A percentile compares a stretch with the other conserved stretches of the same genome.
phyloP scores from a whole-genome alignment of 2,888 invertebrate genomes.

The Hololepta plana region DNA sequence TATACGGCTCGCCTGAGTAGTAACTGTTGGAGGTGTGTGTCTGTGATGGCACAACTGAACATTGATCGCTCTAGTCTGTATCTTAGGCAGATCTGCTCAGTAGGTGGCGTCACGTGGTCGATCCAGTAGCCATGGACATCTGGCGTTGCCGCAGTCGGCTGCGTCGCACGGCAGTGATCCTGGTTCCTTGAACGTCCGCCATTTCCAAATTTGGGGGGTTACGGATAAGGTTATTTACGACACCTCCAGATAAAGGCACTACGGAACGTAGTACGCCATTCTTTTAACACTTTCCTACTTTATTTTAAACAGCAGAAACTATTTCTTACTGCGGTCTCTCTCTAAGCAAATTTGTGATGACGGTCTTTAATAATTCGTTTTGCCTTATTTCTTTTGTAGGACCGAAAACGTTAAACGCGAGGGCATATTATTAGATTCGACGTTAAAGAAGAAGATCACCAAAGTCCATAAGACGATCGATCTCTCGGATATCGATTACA shows the following conservation, averaged over 20 bases:
- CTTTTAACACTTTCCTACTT: no score
- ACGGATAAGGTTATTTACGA: slow-evolving; percentile 37
- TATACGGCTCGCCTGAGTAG: no score
- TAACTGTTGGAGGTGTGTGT: slow-evolving; percentile 37
- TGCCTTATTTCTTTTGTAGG: slow-evolving; percentile 17
- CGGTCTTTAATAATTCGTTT: no score
- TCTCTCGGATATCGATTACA: slow-evolving; percentile 21
- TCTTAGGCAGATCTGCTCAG: slow-evolving; percentile 44
- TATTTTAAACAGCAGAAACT: no score
- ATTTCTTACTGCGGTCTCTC: no score
- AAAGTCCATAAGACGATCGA: slow-evolving; percentile 23
- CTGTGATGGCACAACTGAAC: slow-evolving; percentile 44
- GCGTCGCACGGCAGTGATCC: slow-evolving; percentile 33
- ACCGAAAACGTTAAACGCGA: slow-evolving; percentile 23
- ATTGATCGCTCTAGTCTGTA: slow-evolving; percentile 35
- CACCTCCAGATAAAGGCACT: slow-evolving; percentile 39
- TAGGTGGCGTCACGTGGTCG: slow-evolving; percentile 43
- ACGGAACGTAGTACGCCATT: slow-evolving; percentile 32
- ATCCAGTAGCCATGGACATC: slow-evolving; percentile 37
- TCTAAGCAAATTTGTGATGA: no score
- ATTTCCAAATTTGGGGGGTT: slow-evolving; percentile 42
- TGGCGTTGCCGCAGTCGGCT: slow-evolving; percentile 32
- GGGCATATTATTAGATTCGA: slow-evolving; percentile 21
- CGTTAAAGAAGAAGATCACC: slow-evolving; percentile 20
- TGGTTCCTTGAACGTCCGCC: slow-evolving; percentile 44